phyloP scores from a whole-genome alignment of 2,797 vertebrate genomes.

The Mionectes olivaceus region DNA sequence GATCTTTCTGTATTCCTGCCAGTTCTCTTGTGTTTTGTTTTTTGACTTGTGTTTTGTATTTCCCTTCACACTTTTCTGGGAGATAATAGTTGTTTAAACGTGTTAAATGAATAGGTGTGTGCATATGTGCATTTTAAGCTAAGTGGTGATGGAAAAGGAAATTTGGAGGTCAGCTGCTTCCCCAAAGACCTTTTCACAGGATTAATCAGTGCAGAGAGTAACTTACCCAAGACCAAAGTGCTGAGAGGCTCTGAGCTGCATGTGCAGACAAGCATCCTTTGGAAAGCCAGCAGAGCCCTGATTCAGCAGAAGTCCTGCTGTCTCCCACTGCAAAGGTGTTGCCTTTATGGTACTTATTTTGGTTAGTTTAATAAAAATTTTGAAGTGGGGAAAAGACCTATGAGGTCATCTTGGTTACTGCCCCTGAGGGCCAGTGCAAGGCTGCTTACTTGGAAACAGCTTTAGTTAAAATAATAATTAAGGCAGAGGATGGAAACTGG shows the following conservation, averaged over 20 bases:
- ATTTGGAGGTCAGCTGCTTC: constrained; percentile 2
- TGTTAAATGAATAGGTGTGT: neutral
- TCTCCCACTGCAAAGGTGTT: neutral
- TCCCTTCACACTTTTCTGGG: neutral
- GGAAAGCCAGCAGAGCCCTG: neutral
- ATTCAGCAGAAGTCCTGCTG: neutral
- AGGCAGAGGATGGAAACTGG: constrained; percentile 42
- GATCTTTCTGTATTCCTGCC: neutral
- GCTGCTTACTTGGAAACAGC: constrained; percentile 47
- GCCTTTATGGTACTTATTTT: constrained; percentile 3
- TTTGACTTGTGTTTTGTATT: neutral
- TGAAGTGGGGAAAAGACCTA: constrained; percentile 11
- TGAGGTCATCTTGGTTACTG: constrained; percentile 50
- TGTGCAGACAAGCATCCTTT: neutral
- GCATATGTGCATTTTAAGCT: neutral
- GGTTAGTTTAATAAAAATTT: constrained; percentile 53
- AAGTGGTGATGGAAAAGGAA: constrained; percentile 16
- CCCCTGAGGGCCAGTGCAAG: constrained; percentile 22
- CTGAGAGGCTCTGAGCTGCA: rapidly evolving
- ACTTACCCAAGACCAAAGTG: rapidly evolving
- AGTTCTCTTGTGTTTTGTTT: neutral
- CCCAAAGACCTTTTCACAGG: constrained; percentile 11
- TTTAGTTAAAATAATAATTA: constrained; percentile 75
- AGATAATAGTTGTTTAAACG: constrained; percentile 14
- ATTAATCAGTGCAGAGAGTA: neutral